A percentile compares a stretch with the other conserved stretches of the same genome.
Conservation (phyloP, 1,140 invertebrate genomes). For the Drosophila virilis region DNA sequence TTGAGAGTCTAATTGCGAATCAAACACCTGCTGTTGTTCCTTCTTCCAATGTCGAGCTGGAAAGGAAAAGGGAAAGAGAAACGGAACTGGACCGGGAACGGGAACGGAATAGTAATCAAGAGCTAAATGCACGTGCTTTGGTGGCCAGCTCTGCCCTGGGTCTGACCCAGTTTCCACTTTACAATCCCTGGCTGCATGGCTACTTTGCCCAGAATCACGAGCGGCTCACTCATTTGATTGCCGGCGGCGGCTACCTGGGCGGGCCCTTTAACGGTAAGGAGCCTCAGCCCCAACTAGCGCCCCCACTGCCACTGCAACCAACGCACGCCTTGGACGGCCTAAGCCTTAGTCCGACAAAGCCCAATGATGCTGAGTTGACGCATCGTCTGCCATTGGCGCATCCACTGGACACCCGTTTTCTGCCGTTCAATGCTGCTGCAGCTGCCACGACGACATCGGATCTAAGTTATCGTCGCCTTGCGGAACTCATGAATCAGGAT, state of each 20-base stretch:
- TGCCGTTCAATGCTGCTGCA: slow-evolving; percentile 57
- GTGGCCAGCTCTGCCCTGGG: slow-evolving; percentile 73
- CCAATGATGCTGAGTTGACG: slow-evolving; percentile 19
- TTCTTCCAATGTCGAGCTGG: slow-evolving; percentile 33
- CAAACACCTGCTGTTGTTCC: slow-evolving; percentile 56
- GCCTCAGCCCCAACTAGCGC: slow-evolving; percentile 11
- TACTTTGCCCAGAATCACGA: slow-evolving; percentile 83
- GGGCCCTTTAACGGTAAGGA: slow-evolving; percentile 45
- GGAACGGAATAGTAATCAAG: slow-evolving; percentile 44
- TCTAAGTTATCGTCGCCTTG: slow-evolving; percentile 66
- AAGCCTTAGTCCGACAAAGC: slow-evolving; percentile 29
- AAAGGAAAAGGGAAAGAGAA: slow-evolving; percentile 10
- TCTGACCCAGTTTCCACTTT: slow-evolving; percentile 78
- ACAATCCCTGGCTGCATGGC: slow-evolving; percentile 83
- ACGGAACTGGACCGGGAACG: slow-evolving; percentile 36
- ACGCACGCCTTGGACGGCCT: slow-evolving; percentile 57
- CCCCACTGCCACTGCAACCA: slow-evolving; percentile 25
- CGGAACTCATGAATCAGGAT: slow-evolving; percentile 75
- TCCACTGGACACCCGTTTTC: slow-evolving; percentile 65
- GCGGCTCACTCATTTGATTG: slow-evolving; percentile 73
- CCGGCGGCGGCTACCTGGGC: slow-evolving; percentile 66
- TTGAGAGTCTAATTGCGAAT: slow-evolving; percentile 81
- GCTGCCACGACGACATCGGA: slow-evolving; percentile 38
- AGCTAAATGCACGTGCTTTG: slow-evolving; percentile 70
- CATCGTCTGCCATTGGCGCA: slow-evolving; percentile 51